Conservation (phyloP, 2,113 vertebrate genomes). For the Phrynosoma blainvillii region DNA sequence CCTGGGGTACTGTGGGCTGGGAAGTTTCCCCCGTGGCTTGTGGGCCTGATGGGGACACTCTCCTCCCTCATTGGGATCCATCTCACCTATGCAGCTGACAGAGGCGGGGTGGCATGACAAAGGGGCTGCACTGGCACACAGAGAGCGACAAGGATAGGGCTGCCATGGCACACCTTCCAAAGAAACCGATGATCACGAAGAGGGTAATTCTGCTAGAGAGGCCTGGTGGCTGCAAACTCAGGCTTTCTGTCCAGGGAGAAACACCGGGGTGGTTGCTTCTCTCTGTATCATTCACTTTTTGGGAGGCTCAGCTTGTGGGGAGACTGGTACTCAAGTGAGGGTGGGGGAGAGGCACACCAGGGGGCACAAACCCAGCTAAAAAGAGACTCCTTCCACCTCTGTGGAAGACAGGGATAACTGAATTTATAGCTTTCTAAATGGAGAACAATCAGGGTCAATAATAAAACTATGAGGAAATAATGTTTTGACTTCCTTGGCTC, state of each 20-base stretch:
- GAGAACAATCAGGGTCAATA: background rate
- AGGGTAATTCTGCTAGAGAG: no score
- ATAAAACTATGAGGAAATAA: background rate
- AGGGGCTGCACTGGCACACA: no score
- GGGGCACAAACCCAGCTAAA: no score
- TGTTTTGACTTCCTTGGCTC: background rate
- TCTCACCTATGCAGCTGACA: slow-evolving; percentile 68
- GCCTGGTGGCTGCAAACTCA: no score
- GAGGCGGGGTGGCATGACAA: slow-evolving; percentile 52
- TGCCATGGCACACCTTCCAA: no score
- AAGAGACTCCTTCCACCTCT: no score
- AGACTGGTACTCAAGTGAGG: no score
- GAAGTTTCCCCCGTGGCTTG: slow-evolving; percentile 87
- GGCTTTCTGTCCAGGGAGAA: no score
- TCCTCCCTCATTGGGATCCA: slow-evolving; percentile 89
- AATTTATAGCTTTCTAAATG: background rate
- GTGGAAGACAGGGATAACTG: background rate
- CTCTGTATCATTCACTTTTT: background rate
- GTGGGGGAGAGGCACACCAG: no score
- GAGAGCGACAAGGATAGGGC: no score
- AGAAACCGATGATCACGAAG: no score
- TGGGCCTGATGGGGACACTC: slow-evolving; percentile 90
- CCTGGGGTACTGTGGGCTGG: slow-evolving; percentile 91
- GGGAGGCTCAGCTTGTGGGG: background rate
- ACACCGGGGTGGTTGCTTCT: background rate